Base-by-base conservation (phyloP, 2,797 vertebrate genomes). In the Phataginus tricuspis region DNA sequence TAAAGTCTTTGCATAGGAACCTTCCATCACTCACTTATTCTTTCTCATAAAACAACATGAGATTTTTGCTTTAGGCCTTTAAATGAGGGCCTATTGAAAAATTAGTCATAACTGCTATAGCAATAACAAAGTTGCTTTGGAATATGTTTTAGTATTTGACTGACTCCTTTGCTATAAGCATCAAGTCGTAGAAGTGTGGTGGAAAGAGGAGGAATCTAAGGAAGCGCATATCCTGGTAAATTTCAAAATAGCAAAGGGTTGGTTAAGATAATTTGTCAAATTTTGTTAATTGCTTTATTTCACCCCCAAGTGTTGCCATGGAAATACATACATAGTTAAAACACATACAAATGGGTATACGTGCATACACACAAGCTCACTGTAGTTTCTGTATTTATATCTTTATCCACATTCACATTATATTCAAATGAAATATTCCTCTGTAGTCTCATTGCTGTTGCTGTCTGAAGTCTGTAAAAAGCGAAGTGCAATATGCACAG, bases 281-380 rank as follows among this genome's bases (percentile, higher is more conserved):
- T 95, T 80, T 75, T 98, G 74, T 51, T 45, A 86, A 63, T 96
- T 96, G 42, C 90, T 95, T 66, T 69, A 57, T 69, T 55, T 21
- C 21, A 4, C 78, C 45, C 95, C 66, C 80, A 96, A 59, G 45
- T 95, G 87, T 95, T 97, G 77, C 69, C 63, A 79, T 75, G 86
- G 87, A 95, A 97, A 96, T 95, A 61, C 34, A 3, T 64, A 86
- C 71, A 82, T 85, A 86, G 85, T 90, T 97, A 91, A 96, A 77
- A 53, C 27, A 64, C 27, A 72, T 19, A 4, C 21, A 18, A 16
- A 11, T 61, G 34, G 2, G 4, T 21, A 71, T 3, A 39, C 8
- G 77, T 7, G 11, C 5, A 71, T 27, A 45, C 7, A 68, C 39
- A 57, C 12, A 42, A 19, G 27, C 27, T 66, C 49, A 74, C 55